Evolutionary conservation across 2,888 invertebrate genomes (phyloP).

Genomic region (Synergus gifuensis): DNA sequence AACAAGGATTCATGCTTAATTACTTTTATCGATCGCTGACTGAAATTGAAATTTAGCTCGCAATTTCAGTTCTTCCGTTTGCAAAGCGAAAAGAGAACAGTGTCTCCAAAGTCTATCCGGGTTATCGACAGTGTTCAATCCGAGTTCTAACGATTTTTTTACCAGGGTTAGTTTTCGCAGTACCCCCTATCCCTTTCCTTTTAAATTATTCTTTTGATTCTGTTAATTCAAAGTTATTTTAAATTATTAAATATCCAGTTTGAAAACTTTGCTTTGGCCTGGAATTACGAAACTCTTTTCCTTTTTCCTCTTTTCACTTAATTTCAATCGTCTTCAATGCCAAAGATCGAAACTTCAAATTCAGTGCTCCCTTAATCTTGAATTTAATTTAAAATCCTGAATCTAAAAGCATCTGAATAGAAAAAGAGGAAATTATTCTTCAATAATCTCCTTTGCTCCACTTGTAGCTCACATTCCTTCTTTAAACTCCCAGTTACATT

Average conservation of each 20-base stretch:
- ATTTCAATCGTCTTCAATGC: slow-evolving; percentile 44
- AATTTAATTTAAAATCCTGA: slow-evolving; percentile 38
- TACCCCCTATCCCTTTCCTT: neutral
- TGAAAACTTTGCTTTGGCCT: neutral
- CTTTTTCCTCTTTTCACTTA: slow-evolving; percentile 11
- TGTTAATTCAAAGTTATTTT: neutral
- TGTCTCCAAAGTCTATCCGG: too few species aligned
- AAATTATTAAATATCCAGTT: too few species aligned
- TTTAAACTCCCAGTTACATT: neutral
- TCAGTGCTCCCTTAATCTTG: slow-evolving; percentile 42
- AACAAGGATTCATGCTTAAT: slow-evolving; percentile 28
- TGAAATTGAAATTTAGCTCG: slow-evolving; percentile 16
- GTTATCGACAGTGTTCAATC: too few species aligned
- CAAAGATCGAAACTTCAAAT: slow-evolving; percentile 41
- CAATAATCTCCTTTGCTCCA: neutral
- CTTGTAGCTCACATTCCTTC: neutral
- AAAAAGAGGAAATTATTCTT: neutral
- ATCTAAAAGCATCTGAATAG: neutral
- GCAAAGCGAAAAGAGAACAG: neutral
- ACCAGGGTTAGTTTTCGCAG: too few species aligned
- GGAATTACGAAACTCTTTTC: slow-evolving; percentile 26
- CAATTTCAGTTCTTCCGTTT: slow-evolving; percentile 26
- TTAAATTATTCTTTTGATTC: neutral
- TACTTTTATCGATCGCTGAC: slow-evolving; percentile 10
- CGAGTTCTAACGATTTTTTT: too few species aligned